Evolutionary conservation across 1,140 invertebrate species (phyloP).

Genomic region (Drosophila simulans): DNA sequence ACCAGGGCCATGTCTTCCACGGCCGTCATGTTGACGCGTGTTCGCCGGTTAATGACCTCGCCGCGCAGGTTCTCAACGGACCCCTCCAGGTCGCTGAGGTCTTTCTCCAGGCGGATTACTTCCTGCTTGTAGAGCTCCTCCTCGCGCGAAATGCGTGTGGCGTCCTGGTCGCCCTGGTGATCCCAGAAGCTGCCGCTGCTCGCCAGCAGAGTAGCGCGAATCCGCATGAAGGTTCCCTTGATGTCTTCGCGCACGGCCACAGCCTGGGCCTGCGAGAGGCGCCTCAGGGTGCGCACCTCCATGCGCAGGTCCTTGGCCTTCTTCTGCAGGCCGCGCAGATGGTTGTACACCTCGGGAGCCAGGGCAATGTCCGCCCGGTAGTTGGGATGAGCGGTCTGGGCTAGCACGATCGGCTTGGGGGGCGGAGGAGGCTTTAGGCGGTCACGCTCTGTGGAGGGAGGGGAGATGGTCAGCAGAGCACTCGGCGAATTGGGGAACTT

Average conservation of each 20-base stretch:
- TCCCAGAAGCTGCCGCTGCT: conserved; percentile 88
- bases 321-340: conserved; percentile 93
- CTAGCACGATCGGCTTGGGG: conserved; percentile 92
- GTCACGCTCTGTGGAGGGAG: conserved; percentile 88
- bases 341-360: conserved; percentile 94
- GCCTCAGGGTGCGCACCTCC: conserved; percentile 93
- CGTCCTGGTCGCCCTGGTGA: conserved; percentile 85
- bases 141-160: conserved; percentile 88
- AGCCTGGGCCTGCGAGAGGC: conserved; percentile 95
- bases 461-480: background rate
- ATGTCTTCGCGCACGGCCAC: conserved; percentile 96
- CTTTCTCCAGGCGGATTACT: conserved; percentile 95
- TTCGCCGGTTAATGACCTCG: conserved; percentile 97
- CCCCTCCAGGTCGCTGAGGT: conserved; percentile 96
- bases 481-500: background rate
- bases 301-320: conserved; percentile 95
- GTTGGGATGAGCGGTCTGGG: conserved; percentile 84
- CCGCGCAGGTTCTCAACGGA: conserved; percentile 97
- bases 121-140: conserved; percentile 96
- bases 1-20: conserved; percentile 98
- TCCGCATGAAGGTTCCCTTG: conserved; percentile 94
- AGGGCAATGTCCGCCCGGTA: conserved; percentile 88
- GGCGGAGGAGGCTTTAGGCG: conserved; percentile 93
- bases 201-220: conserved; percentile 89
- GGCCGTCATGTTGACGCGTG: conserved; percentile 97